Conservation (phyloP, 2,113 vertebrate genomes). For the Tretioscincus oriximinensis region DNA sequence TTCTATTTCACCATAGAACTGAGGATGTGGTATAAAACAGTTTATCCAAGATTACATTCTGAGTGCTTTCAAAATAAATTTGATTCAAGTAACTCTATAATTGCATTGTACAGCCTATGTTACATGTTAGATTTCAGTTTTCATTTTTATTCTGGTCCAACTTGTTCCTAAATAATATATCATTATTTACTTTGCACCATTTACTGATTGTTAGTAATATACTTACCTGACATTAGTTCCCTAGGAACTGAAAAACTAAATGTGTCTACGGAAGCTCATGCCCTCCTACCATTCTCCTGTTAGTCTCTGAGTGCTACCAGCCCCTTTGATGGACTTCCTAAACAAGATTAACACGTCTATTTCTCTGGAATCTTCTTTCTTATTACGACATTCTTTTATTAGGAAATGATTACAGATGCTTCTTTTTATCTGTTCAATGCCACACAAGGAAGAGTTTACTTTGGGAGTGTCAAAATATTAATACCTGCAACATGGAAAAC, state of each 20-base stretch:
- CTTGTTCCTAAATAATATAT: neutral
- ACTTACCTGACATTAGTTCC: neutral
- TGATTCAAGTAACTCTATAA: neutral
- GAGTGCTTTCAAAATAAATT: neutral
- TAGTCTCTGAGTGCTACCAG: no score
- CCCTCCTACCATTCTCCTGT: no score
- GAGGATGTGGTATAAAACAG: neutral
- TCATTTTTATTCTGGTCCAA: neutral
- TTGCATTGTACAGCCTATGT: neutral
- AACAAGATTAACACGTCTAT: no score
- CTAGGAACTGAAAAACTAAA: no score
- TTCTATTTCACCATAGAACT: no score
- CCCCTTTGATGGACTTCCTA: no score
- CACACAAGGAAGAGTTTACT: slow-evolving; percentile 68
- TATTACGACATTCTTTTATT: slow-evolving; percentile 10
- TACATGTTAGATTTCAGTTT: neutral
- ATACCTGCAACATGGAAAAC: slow-evolving; percentile 66
- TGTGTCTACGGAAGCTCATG: no score
- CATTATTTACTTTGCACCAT: neutral
- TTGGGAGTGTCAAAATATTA: slow-evolving; percentile 69
- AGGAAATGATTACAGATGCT: slow-evolving; percentile 72
- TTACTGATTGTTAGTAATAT: neutral
- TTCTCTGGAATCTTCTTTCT: no score
- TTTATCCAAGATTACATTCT: neutral
- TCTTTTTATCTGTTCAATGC: slow-evolving; percentile 70